Base-by-base conservation (phyloP, 2,113 vertebrate species). In the Paracanthobrama guichenoti region DNA sequence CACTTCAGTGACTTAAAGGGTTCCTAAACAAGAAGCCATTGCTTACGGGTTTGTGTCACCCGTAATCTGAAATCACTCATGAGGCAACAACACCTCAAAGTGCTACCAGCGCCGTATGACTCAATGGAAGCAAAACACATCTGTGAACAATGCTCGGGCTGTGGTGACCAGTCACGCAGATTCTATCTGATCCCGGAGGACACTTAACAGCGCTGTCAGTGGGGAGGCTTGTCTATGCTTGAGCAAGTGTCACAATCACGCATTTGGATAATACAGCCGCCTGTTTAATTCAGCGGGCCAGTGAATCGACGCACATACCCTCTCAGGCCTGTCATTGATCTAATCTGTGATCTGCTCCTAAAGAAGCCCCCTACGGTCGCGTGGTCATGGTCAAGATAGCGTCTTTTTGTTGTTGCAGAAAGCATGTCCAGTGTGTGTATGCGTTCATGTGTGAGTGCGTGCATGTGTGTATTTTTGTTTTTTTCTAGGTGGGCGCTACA, bases 71-170 rank as follows among this genome's bases (percentile, higher is more conserved):
- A 81, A 50, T 81, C 79, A 35, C 60, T 67, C 44, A 42, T 81
- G 79, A 64, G 62, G 60, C 44, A 81, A 67, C 42, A 67, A 12
- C 42, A 81, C 44, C 44, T 66, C 79, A 53, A 81, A 31, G 62
- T 64, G 77, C 39, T 46, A 28, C n/a, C 62, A 50, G 42, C 24
- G 7, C 24, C 5, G 59, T 8, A 53, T 66, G 44, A 81, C 62
- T 67, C 62, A 48, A 67, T 35, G 57, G 22, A 79, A 79, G 57
- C 3, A 11, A 79, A 62, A 62, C 76, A 44, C 9, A 14, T 6
- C n/a, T 7, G 13, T 66, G 39, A 28, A 92, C 90, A 93, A 92
- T 88, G 88, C 64, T 60, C 18, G 44, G 55, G 88, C 84, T 92
- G 92, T 90, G 62, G 84, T 20, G 83, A 72, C 8, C 50, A 16